Percentiles rank a stretch among this genome's conserved stretches.
Conservation (phyloP, 2,113 vertebrate species). For the Galeopterus variegatus region DNA sequence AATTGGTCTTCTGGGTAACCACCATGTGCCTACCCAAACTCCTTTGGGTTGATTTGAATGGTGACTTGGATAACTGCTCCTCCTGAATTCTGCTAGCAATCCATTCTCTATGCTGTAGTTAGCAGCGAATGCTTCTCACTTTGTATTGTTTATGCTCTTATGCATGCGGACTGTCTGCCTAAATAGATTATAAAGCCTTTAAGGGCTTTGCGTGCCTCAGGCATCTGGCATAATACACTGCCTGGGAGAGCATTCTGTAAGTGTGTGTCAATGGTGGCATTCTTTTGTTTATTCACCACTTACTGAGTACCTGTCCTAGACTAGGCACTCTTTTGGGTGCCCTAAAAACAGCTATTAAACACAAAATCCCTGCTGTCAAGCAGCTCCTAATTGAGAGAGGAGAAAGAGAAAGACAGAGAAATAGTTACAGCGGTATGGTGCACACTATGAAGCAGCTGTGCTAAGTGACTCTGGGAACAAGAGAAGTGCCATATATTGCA, state of each 20-base stretch:
- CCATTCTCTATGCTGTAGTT: not conserved
- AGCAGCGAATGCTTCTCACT: not conserved
- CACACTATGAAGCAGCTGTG: not conserved
- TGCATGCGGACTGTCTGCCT: constrained; percentile 41
- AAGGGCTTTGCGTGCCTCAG: constrained; percentile 41
- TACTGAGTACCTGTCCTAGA: not conserved
- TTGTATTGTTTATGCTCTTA: constrained; percentile 46
- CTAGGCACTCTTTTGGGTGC: not conserved
- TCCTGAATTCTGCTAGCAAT: not conserved
- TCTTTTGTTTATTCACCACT: constrained; percentile 46
- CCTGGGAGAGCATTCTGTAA: not conserved
- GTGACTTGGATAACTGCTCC: not conserved
- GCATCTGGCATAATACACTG: constrained; percentile 35
- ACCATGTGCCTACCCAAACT: not conserved
- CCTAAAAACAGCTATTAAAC: constrained; percentile 3
- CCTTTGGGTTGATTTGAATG: constrained; percentile 13
- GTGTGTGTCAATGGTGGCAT: not conserved
- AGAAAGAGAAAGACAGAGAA: not conserved
- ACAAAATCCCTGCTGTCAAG: not conserved
- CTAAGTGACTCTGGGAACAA: not conserved
- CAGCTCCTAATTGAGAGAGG: not conserved
- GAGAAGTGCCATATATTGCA: not conserved
- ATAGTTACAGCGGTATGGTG: not conserved
- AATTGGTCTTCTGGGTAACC: not conserved
- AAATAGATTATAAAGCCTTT: constrained; percentile 55